Conservation (phyloP, 2,888 invertebrate genomes). For the Strigamia transsilvanica region DNA sequence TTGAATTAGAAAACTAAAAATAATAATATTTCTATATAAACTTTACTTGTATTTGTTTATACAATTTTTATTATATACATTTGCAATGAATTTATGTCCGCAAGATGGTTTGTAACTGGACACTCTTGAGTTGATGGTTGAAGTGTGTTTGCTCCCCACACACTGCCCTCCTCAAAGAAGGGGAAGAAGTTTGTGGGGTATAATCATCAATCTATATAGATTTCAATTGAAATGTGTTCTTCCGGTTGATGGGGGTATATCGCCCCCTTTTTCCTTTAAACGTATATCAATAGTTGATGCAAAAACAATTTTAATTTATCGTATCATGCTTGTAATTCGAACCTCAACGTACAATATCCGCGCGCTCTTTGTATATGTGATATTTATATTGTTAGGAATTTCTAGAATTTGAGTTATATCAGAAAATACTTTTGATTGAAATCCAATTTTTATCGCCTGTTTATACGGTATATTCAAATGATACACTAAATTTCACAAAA, state of each 20-base stretch:
- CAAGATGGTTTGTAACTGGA: conserved; percentile 14
- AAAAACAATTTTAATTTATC: too few relatives aligned
- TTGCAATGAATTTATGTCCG: conserved; percentile 13
- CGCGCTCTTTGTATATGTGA: too few relatives aligned
- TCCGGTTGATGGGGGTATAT: conserved; percentile 23
- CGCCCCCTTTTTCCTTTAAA: neutral
- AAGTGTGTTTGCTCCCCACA: conserved; percentile 17
- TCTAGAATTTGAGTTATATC: too few relatives aligned
- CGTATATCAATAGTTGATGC: neutral
- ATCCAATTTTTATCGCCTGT: too few relatives aligned
- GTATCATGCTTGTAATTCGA: too few relatives aligned
- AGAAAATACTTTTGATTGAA: too few relatives aligned
- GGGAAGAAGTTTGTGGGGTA: conserved; percentile 31
- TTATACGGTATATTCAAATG: too few relatives aligned
- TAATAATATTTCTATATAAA: neutral
- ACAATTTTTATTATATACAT: neutral
- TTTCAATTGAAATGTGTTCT: conserved; percentile 48
- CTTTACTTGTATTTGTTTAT: neutral
- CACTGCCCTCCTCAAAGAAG: conserved; percentile 12
- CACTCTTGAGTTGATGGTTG: neutral
- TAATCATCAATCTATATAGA: conserved; percentile 31
- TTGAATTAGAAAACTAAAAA: neutral
- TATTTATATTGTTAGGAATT: too few relatives aligned
- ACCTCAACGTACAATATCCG: too few relatives aligned
- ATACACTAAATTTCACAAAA: too few relatives aligned